A percentile compares a stretch with the other conserved stretches of the same genome.
Evolutionary conservation across 2,888 invertebrate species (phyloP).

Genomic region (Gnatocerus cornutus): DNA sequence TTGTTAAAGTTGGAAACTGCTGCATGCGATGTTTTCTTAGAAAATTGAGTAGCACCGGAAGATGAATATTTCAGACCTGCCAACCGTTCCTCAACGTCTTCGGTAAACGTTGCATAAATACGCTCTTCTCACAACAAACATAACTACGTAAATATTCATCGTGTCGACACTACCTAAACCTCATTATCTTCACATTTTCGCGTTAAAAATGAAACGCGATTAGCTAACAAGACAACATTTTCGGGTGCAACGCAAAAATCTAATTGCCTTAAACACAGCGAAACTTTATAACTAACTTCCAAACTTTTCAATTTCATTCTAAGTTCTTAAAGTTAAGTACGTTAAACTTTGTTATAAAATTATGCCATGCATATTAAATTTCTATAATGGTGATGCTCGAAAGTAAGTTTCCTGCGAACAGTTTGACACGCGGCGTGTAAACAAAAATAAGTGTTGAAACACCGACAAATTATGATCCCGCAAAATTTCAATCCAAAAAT

Average conservation of each 20-base stretch:
- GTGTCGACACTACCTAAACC: no score
- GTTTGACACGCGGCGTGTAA: neutral
- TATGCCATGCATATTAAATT: constrained; percentile 2
- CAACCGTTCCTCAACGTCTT: constrained; percentile 57
- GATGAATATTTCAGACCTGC: constrained; percentile 64
- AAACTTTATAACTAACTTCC: neutral
- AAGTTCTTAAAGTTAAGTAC: constrained; percentile 12
- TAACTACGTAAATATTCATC: constrained; percentile 49
- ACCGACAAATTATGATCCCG: no score
- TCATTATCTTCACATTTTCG: constrained; percentile 32
- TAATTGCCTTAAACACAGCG: neutral
- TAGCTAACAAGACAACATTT: neutral
- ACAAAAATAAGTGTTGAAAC: no score
- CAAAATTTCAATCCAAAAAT: neutral
- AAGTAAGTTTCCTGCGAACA: neutral
- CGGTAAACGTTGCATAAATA: constrained; percentile 60
- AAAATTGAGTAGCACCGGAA: constrained; percentile 64
- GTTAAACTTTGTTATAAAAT: constrained; percentile 1
- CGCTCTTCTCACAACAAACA: constrained; percentile 53
- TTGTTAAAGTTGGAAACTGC: constrained; percentile 66
- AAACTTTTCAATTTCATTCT: constrained; percentile 11
- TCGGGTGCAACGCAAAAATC: neutral
- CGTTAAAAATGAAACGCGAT: constrained; percentile 7
- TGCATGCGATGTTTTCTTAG: constrained; percentile 65
- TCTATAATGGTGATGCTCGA: neutral